Evolutionary conservation across 2,888 invertebrate species (phyloP).

Genomic region (Cephus spinipes): DNA sequence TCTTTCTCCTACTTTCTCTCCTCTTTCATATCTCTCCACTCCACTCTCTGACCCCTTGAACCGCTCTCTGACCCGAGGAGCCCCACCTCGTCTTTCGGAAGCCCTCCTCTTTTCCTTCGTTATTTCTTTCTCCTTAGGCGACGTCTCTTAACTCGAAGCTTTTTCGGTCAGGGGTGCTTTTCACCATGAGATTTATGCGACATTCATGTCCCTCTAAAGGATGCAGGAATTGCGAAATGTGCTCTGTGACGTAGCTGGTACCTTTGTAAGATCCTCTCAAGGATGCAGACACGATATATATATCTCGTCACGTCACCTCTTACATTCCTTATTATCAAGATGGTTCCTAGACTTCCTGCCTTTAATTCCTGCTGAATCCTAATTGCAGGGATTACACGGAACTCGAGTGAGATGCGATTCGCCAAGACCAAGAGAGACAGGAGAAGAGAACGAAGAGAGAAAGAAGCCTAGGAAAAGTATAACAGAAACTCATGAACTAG

Average conservation of each 20-base stretch:
- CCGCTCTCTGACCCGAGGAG: not conserved
- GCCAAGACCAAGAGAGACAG: not conserved
- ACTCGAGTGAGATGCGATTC: too few relatives aligned
- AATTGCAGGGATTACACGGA: not conserved
- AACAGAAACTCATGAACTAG: not conserved
- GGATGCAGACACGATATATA: not conserved
- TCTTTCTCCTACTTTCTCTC: constrained; percentile 3
- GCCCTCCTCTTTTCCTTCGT: not conserved
- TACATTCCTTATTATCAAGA: not conserved
- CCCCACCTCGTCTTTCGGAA: not conserved
- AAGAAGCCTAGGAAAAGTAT: not conserved
- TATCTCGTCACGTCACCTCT: not conserved
- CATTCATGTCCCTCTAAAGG: not conserved
- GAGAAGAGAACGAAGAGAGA: not conserved
- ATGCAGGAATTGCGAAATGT: not conserved
- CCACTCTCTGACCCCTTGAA: not conserved
- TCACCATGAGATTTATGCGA: not conserved
- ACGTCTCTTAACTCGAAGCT: not conserved
- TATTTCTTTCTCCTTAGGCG: not conserved
- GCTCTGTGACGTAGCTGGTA: not conserved
- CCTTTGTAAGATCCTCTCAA: not conserved
- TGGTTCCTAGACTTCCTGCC: not conserved
- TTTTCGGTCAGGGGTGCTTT: not conserved
- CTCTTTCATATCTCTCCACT: not conserved
- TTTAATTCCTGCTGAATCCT: not conserved